A percentile compares a stretch with the other conserved stretches of the same genome.
phyloP scores from a whole-genome alignment of 2,888 invertebrate species.

The Drepana falcataria region DNA sequence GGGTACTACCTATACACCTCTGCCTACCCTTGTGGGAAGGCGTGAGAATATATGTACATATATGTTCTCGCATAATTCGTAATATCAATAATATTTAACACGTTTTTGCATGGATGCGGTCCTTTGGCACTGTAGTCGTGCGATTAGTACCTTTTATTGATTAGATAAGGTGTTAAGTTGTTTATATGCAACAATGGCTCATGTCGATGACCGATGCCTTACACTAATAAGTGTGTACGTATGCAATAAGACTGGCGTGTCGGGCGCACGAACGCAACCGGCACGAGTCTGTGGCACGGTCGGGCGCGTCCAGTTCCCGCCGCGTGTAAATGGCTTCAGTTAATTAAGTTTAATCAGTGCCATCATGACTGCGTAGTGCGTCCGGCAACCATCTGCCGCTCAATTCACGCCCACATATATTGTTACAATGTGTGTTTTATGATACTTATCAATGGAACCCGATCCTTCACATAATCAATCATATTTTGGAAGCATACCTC shows the following conservation, averaged over 20 bases:
- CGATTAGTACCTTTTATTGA: no score
- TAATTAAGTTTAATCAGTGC: constrained; percentile 78
- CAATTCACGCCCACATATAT: constrained; percentile 68
- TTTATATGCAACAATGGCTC: constrained; percentile 9
- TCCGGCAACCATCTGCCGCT: constrained; percentile 62
- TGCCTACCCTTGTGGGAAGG: no score
- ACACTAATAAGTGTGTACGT: constrained; percentile 6
- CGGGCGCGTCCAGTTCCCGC: constrained; percentile 36
- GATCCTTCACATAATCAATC: constrained; percentile 8
- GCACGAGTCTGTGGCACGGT: constrained; percentile 28
- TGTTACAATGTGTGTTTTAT: constrained; percentile 40
- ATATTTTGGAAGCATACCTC: no score
- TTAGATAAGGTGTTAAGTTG: not conserved
- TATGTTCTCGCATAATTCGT: no score
- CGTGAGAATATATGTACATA: no score
- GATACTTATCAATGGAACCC: constrained; percentile 33
- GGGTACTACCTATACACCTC: no score
- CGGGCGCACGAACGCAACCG: constrained; percentile 11
- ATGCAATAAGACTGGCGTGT: constrained; percentile 10
- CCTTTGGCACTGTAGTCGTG: no score
- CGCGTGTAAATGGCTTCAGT: constrained; percentile 74
- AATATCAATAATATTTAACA: no score
- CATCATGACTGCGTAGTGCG: constrained; percentile 45
- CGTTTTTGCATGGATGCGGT: no score
- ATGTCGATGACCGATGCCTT: constrained; percentile 50